Conservation (phyloP, 2,113 vertebrate genomes). For the zebrafish (Danio rerio) region GRCz12tu NC_133184.1:22732001-22732500, state of each 20-base stretch:
- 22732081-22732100: no score
- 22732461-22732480: slow-evolving; percentile 66
- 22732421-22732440: background rate
- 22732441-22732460: slow-evolving; percentile 54
- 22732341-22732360: no score
- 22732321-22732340: no score
- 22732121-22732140: no score
- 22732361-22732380: background rate
- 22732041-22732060: background rate
- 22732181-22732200: background rate
- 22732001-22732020: background rate
- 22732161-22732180: background rate
- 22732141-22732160: no score
- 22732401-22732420: background rate
- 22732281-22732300: background rate
- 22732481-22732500: slow-evolving; percentile 27
- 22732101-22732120: no score
- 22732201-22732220: no score
- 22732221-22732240: background rate
- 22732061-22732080: background rate
- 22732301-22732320: background rate
- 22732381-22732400: background rate
- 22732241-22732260: background rate
- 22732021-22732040: background rate
- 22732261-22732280: no score